Conservation (phyloP, 2,113 vertebrate genomes). For the Arenaria interpres region DNA sequence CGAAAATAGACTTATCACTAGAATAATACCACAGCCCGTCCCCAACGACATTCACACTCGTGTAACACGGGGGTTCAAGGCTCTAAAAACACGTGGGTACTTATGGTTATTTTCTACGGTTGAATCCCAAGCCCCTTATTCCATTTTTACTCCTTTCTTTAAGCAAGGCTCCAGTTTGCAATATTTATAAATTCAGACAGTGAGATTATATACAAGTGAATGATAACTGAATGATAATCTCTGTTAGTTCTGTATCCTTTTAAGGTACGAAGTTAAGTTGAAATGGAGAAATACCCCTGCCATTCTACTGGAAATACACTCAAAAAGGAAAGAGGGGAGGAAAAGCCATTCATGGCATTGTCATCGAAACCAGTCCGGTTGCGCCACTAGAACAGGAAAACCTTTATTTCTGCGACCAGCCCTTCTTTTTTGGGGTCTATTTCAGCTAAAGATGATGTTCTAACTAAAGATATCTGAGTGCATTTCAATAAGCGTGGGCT, state of each 20-base stretch:
- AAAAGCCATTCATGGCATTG: not conserved
- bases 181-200: not conserved
- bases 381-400: not conserved
- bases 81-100: not conserved
- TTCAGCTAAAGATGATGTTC: not conserved
- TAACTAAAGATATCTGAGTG: not conserved
- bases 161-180: not conserved
- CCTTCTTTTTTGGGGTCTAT: not conserved
- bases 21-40: not conserved
- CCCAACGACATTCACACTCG: not conserved
- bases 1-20: not conserved
- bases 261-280: not conserved
- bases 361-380: not conserved
- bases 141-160: not conserved
- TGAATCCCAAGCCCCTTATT: not conserved
- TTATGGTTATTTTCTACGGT: not conserved
- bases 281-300: not conserved
- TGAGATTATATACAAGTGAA: not conserved
- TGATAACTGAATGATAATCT: not conserved
- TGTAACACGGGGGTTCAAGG: not conserved
- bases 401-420: not conserved
- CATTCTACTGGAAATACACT: not conserved
- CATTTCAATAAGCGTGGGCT: not conserved
- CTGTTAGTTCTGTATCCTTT: not conserved
- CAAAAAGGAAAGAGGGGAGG: not conserved